phyloP scores from a whole-genome alignment of 2,113 vertebrate genomes.

The Eidolon helvum region DNA sequence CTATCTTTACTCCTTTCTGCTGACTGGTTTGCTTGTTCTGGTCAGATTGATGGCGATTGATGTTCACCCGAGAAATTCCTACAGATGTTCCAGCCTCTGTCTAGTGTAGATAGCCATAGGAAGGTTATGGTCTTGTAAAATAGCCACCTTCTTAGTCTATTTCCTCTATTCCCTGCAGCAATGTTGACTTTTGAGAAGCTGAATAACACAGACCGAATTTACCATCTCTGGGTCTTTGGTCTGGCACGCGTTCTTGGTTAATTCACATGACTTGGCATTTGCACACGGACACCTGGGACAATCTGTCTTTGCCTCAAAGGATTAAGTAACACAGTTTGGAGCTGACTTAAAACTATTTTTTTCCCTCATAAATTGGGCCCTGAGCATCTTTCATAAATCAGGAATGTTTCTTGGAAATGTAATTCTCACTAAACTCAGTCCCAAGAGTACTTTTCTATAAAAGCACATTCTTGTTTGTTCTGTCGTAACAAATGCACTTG shows the following conservation, averaged over 20 bases:
- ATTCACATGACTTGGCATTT: constrained; percentile 65
- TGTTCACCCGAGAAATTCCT: neutral
- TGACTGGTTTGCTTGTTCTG: constrained; percentile 2
- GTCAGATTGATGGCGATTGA: constrained; percentile 1
- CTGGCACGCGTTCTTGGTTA: constrained; percentile 28
- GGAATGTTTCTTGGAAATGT: constrained; percentile 76
- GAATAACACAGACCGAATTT: neutral
- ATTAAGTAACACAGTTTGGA: constrained; percentile 68
- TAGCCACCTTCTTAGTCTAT: neutral
- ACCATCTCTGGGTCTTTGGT: neutral
- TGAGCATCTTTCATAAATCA: constrained; percentile 74
- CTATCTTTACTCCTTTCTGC: neutral
- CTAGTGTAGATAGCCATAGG: neutral
- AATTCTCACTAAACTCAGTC: constrained; percentile 45
- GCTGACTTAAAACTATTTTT: constrained; percentile 70
- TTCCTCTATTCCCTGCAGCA: neutral
- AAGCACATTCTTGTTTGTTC: constrained; percentile 43
- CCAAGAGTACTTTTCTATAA: constrained; percentile 44
- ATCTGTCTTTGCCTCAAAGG: constrained; percentile 67
- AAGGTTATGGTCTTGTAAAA: neutral
- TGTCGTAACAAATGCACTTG: constrained; percentile 41
- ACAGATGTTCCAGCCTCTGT: neutral
- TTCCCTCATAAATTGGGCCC: constrained; percentile 55
- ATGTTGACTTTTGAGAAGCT: neutral
- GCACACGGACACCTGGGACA: constrained; percentile 69